Base-by-base conservation (phyloP, 2,888 invertebrate species). In the Brachynemurus nebulosus region DNA sequence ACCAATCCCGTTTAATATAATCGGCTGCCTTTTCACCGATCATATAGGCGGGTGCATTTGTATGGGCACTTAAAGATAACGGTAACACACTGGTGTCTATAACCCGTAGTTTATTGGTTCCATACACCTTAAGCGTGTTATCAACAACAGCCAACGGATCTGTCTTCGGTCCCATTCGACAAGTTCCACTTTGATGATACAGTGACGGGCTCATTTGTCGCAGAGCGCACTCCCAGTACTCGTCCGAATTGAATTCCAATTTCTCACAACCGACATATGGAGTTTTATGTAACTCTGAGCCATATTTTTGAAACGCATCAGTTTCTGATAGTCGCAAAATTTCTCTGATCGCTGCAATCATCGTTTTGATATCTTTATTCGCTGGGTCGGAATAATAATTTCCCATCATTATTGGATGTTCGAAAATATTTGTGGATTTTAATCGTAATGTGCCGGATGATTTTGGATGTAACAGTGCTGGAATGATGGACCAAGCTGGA, bases 351-450 rank as follows among this genome's bases (percentile, higher is more conserved):
- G 57, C 54, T 3, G 58, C 59, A 0, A 76, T 70, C 47, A 74
- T 66, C 51, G 68, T 74, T 51, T 67, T 62, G 23, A 74, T 57
- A 52, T 84, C 83, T 4, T 64, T 57, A 21, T 59, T 57, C 23
- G 59, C 63, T n/a, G 69, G 67, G 54, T 78, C 72, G 0, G 76
- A 70, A 56, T 90, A 74, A 61, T 91, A 95, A 58, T 84, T 85
- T 0, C 86, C 82, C 51, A 86, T 74, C 42, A 89, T 69, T 12
- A 72, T 64, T 0, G 90, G 86, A 53, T 78, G 74, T 0, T 75
- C 70, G 52, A 72, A 72, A 0, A 88, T 85, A 59, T 88, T 76
- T 45, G 67, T 75, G 9, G 77, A 80, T 54, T 69, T 71, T 12
- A 91, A 66, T 59, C 67, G 69, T 0, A 85, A 61, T 47, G 74